Base-by-base conservation (phyloP, 1,140 invertebrate species). In the Apis dorsata region DNA sequence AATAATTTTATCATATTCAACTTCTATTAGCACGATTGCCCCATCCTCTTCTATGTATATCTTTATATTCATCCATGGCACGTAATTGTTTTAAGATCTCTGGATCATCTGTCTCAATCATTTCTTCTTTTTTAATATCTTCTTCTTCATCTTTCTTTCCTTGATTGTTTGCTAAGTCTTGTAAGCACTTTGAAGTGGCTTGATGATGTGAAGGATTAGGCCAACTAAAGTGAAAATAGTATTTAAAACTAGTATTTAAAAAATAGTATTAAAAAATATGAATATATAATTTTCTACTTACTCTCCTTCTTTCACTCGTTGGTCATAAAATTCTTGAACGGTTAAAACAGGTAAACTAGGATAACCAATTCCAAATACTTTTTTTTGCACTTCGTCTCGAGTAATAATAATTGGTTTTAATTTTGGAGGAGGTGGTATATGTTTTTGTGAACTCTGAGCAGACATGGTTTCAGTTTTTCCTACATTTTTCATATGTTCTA, bases 371-470 rank as follows among this genome's bases (percentile, higher is more conserved):
- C 99, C 99, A 94, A 96, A 99, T 5, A 99, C 97, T 84, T 98
- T 95, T 93, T 99, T 99, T 94, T 99, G 98, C 1, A 97, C 83
- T 60, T 96, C 96, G 94, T 98, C 97, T 89, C 96, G 96, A 0
- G 99, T 99, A 53, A 99, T 98, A 72, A 99, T 98, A 82, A 99
- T 97, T 1, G 99, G 98, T 92, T 97, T 96, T n/a, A 98, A 91
- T 10, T 96, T 96, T 28, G 91, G 84, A 68, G 93, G 85, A 21
- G 93, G 91, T 9, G 91, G 91, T 90, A 92, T 93, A 34, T 90
- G 92, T 71, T 91, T 92, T 1, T 93, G 91, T 57, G 91, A 91
- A n/a, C 88, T 88, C 71, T 93, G 92, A 87, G 87, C 69, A 12
- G 63, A 73, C 66, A 78, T 84, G 55, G 34, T 80, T 55, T 90